A percentile compares a stretch with the other conserved stretches of the same genome.
Conservation (phyloP, 2,113 vertebrate genomes). For the Scomber japonicus region DNA sequence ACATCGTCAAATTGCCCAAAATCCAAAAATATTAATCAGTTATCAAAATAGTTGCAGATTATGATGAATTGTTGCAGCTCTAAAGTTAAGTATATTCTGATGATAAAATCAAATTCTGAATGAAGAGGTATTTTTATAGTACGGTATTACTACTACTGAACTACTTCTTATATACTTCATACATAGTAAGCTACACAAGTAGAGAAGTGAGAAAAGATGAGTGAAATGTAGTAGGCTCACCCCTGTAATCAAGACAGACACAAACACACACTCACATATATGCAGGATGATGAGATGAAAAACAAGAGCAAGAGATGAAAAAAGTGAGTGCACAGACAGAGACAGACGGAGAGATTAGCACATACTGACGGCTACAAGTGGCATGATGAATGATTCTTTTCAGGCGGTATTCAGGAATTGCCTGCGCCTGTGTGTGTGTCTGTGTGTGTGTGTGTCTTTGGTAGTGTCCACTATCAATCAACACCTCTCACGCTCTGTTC, state of each 20-base stretch:
- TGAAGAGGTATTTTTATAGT: no score
- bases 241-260: conserved; percentile 20
- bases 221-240: not conserved
- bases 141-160: no score
- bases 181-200: no score
- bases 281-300: conserved; percentile 11
- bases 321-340: conserved; percentile 29
- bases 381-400: conserved; percentile 72
- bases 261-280: not conserved
- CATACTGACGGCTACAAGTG: conserved; percentile 69
- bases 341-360: conserved; percentile 36
- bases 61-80: no score
- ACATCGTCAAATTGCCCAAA: no score
- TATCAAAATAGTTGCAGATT: no score
- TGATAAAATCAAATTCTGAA: no score
- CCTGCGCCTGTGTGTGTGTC: conserved; percentile 16
- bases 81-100: no score
- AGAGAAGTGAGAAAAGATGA: not conserved
- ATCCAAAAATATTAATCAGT: no score
- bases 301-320: conserved; percentile 30
- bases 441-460: conserved; percentile 25
- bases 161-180: no score
- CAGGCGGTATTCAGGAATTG: conserved; percentile 56
- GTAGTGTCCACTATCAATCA: conserved; percentile 61
- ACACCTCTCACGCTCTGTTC: conserved; percentile 33